Conservation (phyloP, 2,113 vertebrate genomes). For the Pao palembangensis region DNA sequence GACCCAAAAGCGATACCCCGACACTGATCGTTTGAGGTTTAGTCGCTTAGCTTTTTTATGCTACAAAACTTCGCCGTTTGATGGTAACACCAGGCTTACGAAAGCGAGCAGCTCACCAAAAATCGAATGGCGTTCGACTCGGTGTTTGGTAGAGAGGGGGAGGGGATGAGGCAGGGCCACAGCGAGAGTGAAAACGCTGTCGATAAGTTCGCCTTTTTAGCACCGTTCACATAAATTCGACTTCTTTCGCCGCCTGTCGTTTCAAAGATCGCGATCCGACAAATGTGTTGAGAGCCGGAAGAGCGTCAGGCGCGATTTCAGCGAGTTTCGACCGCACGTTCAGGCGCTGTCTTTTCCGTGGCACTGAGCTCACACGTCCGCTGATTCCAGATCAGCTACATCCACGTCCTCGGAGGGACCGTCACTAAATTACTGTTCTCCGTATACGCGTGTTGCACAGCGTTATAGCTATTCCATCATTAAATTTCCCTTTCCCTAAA, state of each 20-base stretch:
- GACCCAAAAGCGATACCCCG: background rate
- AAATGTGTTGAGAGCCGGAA: conserved; percentile 10
- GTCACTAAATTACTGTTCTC: conserved; percentile 38
- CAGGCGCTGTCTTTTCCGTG: conserved; percentile 34
- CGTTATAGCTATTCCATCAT: too few relatives aligned
- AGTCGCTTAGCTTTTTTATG: conserved; percentile 2
- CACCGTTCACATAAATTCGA: conserved; percentile 5
- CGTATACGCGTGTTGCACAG: too few relatives aligned
- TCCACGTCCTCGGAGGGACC: conserved; percentile 55
- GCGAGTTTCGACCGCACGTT: conserved; percentile 16
- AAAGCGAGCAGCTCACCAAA: conserved; percentile 43
- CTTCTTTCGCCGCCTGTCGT: conserved; percentile 10
- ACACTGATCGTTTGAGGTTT: background rate
- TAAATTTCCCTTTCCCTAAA: too few relatives aligned
- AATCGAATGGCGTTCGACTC: conserved; percentile 44
- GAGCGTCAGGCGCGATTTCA: conserved; percentile 24
- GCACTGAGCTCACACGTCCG: conserved; percentile 32
- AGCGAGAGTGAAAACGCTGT: conserved; percentile 28
- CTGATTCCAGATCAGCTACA: conserved; percentile 6
- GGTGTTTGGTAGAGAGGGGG: conserved; percentile 64
- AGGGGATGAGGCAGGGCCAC: conserved; percentile 55
- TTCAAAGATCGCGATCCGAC: conserved; percentile 29
- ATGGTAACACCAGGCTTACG: conserved; percentile 44
- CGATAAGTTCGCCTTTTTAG: conserved; percentile 15
- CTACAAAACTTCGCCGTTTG: conserved; percentile 22